phyloP scores from a whole-genome alignment of 1,140 invertebrate genomes.

The Bombus consobrinus region DNA sequence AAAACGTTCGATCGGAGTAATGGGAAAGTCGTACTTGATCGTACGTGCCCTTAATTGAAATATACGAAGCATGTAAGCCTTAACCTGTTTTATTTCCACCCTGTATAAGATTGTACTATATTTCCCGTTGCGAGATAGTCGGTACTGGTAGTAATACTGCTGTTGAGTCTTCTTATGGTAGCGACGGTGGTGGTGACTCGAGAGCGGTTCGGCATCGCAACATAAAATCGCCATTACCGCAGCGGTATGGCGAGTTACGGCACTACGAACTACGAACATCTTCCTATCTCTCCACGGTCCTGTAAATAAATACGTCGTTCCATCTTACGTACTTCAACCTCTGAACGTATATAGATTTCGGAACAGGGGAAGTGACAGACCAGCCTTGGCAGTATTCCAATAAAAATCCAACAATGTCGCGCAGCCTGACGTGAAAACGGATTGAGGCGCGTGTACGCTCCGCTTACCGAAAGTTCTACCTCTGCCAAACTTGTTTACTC shows the following conservation, averaged over 20 bases:
- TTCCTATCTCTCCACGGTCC: conserved; percentile 53
- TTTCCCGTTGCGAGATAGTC: background rate
- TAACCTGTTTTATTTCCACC: background rate
- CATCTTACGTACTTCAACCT: conserved; percentile 62
- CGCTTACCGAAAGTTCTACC: conserved; percentile 2
- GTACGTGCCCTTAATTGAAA: no score
- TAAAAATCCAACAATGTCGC: conserved; percentile 50
- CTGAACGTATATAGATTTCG: conserved; percentile 20
- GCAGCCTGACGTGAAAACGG: conserved; percentile 37
- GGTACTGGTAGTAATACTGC: background rate
- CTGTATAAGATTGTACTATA: conserved; percentile 4
- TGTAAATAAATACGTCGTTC: conserved; percentile 73
- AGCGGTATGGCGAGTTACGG: conserved; percentile 73
- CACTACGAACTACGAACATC: conserved; percentile 48
- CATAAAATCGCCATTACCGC: conserved; percentile 80
- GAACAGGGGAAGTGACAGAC: conserved; percentile 39
- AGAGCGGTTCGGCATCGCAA: conserved; percentile 63
- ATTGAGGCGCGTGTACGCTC: conserved; percentile 23
- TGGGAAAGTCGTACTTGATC: no score
- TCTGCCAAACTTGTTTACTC: background rate
- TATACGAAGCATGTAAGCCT: background rate
- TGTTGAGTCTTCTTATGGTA: background rate
- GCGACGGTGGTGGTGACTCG: conserved; percentile 11
- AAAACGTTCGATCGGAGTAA: no score
- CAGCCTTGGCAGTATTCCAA: conserved; percentile 53